Conservation (phyloP, 1,140 invertebrate genomes). For the Thrips palmi region DNA sequence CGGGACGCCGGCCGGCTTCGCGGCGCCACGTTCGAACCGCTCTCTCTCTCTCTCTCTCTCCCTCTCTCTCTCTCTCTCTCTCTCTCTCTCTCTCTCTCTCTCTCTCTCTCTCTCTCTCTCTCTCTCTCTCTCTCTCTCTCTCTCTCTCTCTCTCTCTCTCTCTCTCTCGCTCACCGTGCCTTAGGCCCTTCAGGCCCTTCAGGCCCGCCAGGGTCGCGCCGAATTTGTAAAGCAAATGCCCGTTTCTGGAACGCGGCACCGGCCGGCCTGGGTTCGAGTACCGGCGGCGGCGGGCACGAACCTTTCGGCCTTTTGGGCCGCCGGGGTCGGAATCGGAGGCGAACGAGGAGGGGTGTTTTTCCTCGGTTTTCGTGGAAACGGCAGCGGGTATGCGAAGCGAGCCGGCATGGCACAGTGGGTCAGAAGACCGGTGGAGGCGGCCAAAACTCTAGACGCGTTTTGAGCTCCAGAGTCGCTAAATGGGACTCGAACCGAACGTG, state of each 20-base stretch:
- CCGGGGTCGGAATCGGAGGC: neutral
- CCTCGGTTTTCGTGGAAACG: too few species aligned
- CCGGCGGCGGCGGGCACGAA: neutral
- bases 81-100: neutral
- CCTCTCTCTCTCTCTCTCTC: neutral
- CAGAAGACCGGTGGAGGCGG: too few species aligned
- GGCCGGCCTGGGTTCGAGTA: neutral
- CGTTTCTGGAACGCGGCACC: neutral
- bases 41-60: neutral
- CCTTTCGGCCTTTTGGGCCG: neutral
- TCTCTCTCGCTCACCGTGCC: neutral
- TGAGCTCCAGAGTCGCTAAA: too few species aligned
- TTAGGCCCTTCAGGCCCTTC: too few species aligned
- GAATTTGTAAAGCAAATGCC: neutral
- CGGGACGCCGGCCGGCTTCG: neutral
- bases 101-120: neutral
- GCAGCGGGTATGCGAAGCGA: too few species aligned
- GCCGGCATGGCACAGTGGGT: too few species aligned
- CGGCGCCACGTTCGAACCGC: neutral
- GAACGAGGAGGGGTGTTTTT: too few species aligned
- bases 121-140: slow-evolving; percentile 6
- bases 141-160: neutral
- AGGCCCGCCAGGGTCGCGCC: neutral
- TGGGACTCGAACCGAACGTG: too few species aligned
- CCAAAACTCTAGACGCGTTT: too few species aligned